Evolutionary conservation across 2,888 invertebrate genomes (phyloP).

Genomic region (Brenthis ino): DNA sequence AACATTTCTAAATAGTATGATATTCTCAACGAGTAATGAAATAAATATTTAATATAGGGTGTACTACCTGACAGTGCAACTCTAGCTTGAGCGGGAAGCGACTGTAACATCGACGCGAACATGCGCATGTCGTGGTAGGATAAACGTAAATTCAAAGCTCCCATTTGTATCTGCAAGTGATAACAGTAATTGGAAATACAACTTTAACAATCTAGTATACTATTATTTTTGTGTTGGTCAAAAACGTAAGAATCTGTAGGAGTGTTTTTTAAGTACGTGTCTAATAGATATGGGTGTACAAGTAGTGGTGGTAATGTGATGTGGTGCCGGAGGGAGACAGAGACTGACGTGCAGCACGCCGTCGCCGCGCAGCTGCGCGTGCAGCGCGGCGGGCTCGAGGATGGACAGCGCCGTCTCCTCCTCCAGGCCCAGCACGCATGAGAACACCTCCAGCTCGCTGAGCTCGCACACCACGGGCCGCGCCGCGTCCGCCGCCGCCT

Average conservation of each 20-base stretch:
- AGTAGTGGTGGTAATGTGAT: too few relatives aligned
- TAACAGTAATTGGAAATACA: neutral
- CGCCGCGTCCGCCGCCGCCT: conserved; percentile 82
- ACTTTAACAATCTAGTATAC: neutral
- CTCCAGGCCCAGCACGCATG: conserved; percentile 94
- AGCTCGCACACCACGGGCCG: conserved; percentile 93
- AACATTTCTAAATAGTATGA: neutral
- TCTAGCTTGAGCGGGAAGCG: conserved; percentile 90
- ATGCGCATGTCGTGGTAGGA: conserved; percentile 97
- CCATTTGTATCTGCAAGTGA: conserved; percentile 82
- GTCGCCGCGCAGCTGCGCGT: conserved; percentile 84
- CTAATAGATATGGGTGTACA: too few relatives aligned
- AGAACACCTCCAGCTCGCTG: conserved; percentile 95
- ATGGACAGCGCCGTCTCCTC: conserved; percentile 97
- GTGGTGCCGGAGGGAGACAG: too few relatives aligned
- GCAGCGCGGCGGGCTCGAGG: conserved; percentile 94
- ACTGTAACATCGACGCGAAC: conserved; percentile 93
- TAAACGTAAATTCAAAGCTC: conserved; percentile 90
- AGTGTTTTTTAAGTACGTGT: too few relatives aligned
- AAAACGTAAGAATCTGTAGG: too few relatives aligned
- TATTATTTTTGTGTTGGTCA: too few relatives aligned
- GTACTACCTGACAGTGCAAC: conserved; percentile 73
- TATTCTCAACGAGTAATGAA: too few relatives aligned
- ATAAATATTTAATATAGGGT: neutral
- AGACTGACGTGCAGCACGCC: conserved; percentile 72